Percentiles rank a stretch among this genome's conserved stretches.
Evolutionary conservation across 30 jellyfish, hydroid and myxozoan genomes (phyloP).

Genomic region (Mastigias papua): DNA sequence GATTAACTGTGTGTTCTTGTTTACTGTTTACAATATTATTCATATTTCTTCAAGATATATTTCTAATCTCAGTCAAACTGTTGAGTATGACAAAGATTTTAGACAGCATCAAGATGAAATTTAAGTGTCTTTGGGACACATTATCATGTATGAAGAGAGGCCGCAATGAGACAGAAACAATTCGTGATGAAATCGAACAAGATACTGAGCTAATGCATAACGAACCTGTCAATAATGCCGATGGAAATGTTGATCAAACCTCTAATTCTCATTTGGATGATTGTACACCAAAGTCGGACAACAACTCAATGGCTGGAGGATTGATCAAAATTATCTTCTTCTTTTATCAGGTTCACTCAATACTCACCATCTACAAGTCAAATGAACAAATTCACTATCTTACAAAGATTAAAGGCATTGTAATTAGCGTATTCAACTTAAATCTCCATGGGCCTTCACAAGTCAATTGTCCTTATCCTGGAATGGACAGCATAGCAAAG

Average conservation of each 20-base stretch:
- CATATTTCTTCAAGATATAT: slow-evolving; percentile 6
- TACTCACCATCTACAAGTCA: slow-evolving; percentile 10
- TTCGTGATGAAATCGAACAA: too few species aligned
- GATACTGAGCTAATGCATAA: too few species aligned
- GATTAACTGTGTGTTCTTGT: background rate
- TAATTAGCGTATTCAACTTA: background rate
- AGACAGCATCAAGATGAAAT: background rate
- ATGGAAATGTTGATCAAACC: background rate
- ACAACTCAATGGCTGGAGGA: slow-evolving; percentile 41
- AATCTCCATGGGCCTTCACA: background rate
- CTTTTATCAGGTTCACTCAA: slow-evolving; percentile 28
- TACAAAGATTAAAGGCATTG: background rate
- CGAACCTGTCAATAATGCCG: background rate
- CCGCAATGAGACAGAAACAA: too few species aligned
- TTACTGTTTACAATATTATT: background rate
- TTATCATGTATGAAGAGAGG: too few species aligned
- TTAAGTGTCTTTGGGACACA: background rate
- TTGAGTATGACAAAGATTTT: background rate
- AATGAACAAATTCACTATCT: background rate
- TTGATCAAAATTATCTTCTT: slow-evolving; percentile 35
- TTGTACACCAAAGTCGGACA: background rate
- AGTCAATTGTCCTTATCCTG: background rate
- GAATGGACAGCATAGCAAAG: background rate
- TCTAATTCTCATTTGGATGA: background rate
- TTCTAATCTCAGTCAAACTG: background rate